Percentiles rank a stretch among this genome's conserved stretches.
Conservation (phyloP, 1,140 invertebrate species). For the Apis mellifera region DNA sequence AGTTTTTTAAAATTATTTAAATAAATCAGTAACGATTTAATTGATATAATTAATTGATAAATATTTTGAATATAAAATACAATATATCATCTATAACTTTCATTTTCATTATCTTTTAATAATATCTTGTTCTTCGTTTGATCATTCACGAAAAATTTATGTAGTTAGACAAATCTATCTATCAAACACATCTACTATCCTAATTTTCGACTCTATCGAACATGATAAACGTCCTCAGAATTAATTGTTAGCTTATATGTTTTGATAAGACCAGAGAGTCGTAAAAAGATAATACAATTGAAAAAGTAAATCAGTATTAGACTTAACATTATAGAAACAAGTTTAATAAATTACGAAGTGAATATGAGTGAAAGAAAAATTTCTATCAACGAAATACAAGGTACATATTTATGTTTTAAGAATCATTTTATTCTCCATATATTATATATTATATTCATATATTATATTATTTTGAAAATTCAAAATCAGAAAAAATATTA, state of each 20-base stretch:
- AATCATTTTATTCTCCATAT: not conserved
- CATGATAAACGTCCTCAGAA: conserved; percentile 38
- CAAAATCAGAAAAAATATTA: not conserved
- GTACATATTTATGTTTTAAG: conserved; percentile 10
- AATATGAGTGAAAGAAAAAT: conserved; percentile 20
- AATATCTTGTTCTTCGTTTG: not conserved
- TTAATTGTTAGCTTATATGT: conserved; percentile 26
- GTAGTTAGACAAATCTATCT: not conserved
- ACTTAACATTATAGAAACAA: conserved; percentile 29
- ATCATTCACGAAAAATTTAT: not conserved
- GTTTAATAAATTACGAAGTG: not conserved
- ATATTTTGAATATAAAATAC: not conserved
- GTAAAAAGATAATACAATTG: conserved; percentile 22
- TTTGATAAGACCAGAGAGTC: conserved; percentile 53
- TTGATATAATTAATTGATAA: not conserved
- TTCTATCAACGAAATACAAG: conserved; percentile 47
- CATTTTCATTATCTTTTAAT: no score
- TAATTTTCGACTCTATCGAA: not conserved
- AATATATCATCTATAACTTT: not conserved
- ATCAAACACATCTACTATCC: not conserved
- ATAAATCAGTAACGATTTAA: not conserved
- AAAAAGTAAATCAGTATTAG: conserved; percentile 40
- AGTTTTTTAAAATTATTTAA: not conserved
- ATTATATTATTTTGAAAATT: no score
- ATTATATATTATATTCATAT: no score